Base-by-base conservation (phyloP, 2,113 vertebrate species). In the Vulpes ferrilata region DNA sequence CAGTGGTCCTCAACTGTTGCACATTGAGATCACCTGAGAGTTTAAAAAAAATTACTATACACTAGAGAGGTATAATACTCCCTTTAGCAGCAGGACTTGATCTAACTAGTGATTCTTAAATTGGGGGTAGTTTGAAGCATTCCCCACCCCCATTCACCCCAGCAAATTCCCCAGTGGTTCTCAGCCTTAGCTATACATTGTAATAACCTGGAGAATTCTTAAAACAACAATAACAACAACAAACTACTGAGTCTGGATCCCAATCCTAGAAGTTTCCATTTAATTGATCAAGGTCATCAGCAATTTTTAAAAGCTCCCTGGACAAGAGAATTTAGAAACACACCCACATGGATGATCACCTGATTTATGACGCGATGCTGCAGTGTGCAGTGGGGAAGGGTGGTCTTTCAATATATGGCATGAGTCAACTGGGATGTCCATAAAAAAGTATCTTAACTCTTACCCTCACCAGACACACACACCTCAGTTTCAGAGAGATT, bases 281-380 rank as follows among this genome's bases (percentile, higher is more conserved):
- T 81, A 79, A 83, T 59, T 85, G 20, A 51, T 88, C 11, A 55
- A 57, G 57, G 62, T 86, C 71, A 67, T 79, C 32, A 90, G n/a
- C 27, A 78, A 22, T 76, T 92, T 91, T 30, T 69, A 85, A 88
- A 95, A 85, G 22, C 16, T 85, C 35, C 32, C 20, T 6, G 32
- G 53, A 64, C 69, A 91, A 93, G 43, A 92, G 59, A 93, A 83
- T 53, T 83, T 95, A 57, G 76, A 91, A 90, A 65, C 32, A 59
- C 92, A 48, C 19, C 53, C 55, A 65, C 15, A 60, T 5, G 2
- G 30, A 35, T 6, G 11, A 48, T 51, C 43, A 51, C 32, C 48
- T 95, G 79, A 43, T 15, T 73, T 84, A 22, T 64, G 57, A 69
- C 62, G 57, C 64, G 7, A 43, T 32, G 25, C 17, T 78, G 12